Evolutionary conservation across 1,140 invertebrate genomes (phyloP), one percentile per base, ranked within the genome.

Genomic region (Zaprionus davidi): DNA sequence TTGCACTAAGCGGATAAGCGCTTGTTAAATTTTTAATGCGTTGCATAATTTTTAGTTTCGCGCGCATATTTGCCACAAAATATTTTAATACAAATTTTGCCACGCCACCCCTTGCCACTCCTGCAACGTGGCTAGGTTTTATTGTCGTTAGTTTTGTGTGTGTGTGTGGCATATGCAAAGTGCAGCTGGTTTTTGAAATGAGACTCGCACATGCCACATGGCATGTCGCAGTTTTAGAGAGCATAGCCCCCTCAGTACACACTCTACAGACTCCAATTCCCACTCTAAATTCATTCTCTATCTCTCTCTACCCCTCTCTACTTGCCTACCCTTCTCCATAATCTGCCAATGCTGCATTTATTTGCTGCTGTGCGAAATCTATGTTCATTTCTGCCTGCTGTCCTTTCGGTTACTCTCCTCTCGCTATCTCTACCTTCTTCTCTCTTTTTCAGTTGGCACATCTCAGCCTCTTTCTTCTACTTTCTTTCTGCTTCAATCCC

Each of bases 1-100:
- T 81, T 66, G 84, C 85, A 78, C 81, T 88, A 88, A 88, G 84
- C 84, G 84, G 85, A 88, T 88, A 88, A 88, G 85, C 84, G 81
- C 78, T 88, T 90, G 84, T 88, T 90, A 88, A 88, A 88, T 88
- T 88, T 88, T 90, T 88, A 88, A 88, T 88, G 84, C 85, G 57
- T 88, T 87, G 83, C 83, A 88, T 90, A 88, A 90, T 90, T 90
- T 88, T 88, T 60, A 90, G 81, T 84, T 90, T 57, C 64, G 49
- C 66, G 78, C 55, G 84, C 78, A 82, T 87, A 82, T 87, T 78
- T 81, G 71, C 71, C 83, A 78, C 85, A 71, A 74, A 81, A 79
- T 81, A 81, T 83, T 87, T 87, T 84, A 87, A 88, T 87, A 81
- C 81, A 62, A 78, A 72, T 38, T 44, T 70, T 70, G 44, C 46